Base-by-base conservation (phyloP, 2,888 invertebrate species). In the Orthonevra nobilis region DNA sequence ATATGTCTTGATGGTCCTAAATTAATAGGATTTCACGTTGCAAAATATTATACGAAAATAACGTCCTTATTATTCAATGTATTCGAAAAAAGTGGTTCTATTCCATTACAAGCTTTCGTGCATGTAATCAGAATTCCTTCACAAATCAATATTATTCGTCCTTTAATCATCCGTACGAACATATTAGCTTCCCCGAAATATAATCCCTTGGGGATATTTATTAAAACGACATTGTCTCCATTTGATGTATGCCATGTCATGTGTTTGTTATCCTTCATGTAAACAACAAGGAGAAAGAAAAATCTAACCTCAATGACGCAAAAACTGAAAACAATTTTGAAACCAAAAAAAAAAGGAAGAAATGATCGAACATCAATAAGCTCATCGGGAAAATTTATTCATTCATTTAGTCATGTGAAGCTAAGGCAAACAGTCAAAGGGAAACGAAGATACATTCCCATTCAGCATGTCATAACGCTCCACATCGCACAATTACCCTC, bases 351-450 rank as follows among this genome's bases (percentile, higher is more conserved):
- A 69, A 46, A 40, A 69, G 40, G 69, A n/a, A n/a, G n/a, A n/a
- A n/a, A n/a, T n/a, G n/a, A n/a, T n/a, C n/a, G n/a, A n/a, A 69
- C 69, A 60, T 69, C 50, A 69, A 69, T 69, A 69, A 60, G 60
- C 60, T 50, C 50, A 69, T 36, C 50, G 40, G 60, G 42, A 34
- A 69, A 58, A 69, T 69, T 46, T 69, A 60, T 69, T 60, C 69
- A 69, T 60, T 50, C 50, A 60, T 69, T 69, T 60, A 69, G 50
- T 60, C 60, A 69, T 69, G 50, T 52, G 69, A 60, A 69, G 54
- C 34, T 44, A 9, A 60, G n/a, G n/a, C n/a, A n/a, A n/a, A n/a
- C n/a, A 60, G 42, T 42, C 50, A 44, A 23, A 50, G 30, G 34
- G 42, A 48, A 15, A 17, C 6, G 9, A 6, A 12, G 20, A 54